Evolutionary conservation across 2,888 invertebrate species (phyloP), one percentile per base, ranked within the genome.

Genomic region (Sinohyriopsis cumingii): DNA sequence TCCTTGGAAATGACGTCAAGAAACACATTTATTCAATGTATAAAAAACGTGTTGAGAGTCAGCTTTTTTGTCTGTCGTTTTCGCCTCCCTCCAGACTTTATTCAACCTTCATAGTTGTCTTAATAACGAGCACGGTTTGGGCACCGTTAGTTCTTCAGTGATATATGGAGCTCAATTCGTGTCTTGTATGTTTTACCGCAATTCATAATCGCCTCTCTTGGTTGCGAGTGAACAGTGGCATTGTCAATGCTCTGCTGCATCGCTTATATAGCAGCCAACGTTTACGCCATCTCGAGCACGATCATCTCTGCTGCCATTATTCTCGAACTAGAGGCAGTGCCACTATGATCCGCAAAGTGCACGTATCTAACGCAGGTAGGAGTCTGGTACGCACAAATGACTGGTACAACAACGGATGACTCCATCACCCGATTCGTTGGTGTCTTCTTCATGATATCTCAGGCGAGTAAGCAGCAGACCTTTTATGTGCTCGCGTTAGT

Each of bases 291-390:
- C 78, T 93, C 93, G 77, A 96, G 94, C 88, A 97, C 97, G 22
- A 89, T 91, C 77, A 80, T 89, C 12, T 88, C 91, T 0, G 95
- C 97, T 56, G 97, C 98, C 25, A 94, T 98, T 45, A 92, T 99
- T 22, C 93, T 97, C 59, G 99, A 99, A 77, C 91, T 98, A 68
- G 97, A 97, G 12, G 98, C 97, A 3, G 98, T 98, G 0, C 98
- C 98, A 63, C 95, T 99, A 94, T 99, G 99, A 99, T 96, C 97
- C 0, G 96, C 98, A n/a, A 96, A 98, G 90, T 98, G 98, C 72
- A 96, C 97, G 2, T 99, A 99, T 89, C 93, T 99, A 76, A 98
- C 98, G 20, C 82, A 87, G 71, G 73, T 77, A 59, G 98, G 96
- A 63, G 95, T 95, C 77, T 94, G 95, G 80, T 96, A 96, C 91